Evolutionary conservation across 2,888 invertebrate genomes (phyloP).

Genomic region (Lissocephala sabroskyi): DNA sequence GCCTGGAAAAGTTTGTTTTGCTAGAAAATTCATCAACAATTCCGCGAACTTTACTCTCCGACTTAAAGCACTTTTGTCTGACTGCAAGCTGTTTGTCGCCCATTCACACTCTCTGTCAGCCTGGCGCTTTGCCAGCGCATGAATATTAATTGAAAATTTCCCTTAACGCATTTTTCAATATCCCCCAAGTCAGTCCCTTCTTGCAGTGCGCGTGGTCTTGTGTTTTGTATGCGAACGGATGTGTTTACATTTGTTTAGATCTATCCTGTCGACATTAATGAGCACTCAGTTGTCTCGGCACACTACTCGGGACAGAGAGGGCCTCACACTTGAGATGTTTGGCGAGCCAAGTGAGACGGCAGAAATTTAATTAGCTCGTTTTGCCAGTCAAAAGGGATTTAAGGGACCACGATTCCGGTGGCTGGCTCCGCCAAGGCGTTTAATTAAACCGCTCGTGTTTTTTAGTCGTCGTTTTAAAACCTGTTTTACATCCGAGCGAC

Average conservation of each 20-base stretch:
- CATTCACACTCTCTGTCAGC: neutral
- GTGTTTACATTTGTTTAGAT: neutral
- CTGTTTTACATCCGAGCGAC: neutral
- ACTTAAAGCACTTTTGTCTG: neutral
- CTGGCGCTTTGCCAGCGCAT: neutral
- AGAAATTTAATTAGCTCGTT: conserved; percentile 1
- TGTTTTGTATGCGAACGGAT: neutral
- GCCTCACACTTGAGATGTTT: neutral
- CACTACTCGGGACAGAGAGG: neutral
- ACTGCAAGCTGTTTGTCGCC: neutral
- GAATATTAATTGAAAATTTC: no score
- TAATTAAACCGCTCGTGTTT: neutral
- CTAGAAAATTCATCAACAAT: neutral
- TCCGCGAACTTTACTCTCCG: neutral
- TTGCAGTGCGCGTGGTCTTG: neutral
- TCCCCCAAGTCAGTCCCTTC: neutral
- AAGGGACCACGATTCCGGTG: neutral
- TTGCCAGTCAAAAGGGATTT: neutral
- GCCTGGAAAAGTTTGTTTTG: no score
- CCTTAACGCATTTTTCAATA: neutral
- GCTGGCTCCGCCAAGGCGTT: neutral
- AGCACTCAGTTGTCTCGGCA: conserved; percentile 10
- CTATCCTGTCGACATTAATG: conserved; percentile 13
- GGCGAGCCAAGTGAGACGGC: neutral
- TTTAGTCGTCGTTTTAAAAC: neutral